phyloP scores from a whole-genome alignment of 2,113 vertebrate genomes.

The Heliornis fulica region DNA sequence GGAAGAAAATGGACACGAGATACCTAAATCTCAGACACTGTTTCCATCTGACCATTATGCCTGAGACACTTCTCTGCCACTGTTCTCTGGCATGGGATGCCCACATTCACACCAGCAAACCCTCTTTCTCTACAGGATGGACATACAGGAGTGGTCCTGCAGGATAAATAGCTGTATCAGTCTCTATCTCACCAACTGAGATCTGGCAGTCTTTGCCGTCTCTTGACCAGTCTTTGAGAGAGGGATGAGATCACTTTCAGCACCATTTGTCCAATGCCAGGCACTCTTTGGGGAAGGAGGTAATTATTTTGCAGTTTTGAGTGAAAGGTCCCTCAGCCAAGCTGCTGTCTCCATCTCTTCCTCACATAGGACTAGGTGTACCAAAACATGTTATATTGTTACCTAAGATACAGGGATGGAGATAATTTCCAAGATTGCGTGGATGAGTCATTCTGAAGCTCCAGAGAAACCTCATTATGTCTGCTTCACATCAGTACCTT shows the following conservation, averaged over 20 bases:
- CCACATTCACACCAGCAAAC: not conserved
- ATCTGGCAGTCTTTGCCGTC: not conserved
- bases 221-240: not conserved
- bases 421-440: not conserved
- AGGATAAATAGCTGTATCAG: not conserved
- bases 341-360: not conserved
- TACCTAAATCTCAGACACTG: not conserved
- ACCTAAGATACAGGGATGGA: not conserved
- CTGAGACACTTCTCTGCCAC: not conserved
- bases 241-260: not conserved
- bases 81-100: not conserved
- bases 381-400: not conserved
- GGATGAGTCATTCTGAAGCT: not conserved
- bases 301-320: not conserved
- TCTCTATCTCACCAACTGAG: not conserved
- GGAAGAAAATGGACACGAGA: not conserved
- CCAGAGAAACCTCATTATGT: not conserved
- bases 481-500: not conserved
- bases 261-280: not conserved
- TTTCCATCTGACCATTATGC: not conserved
- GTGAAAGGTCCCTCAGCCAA: not conserved
- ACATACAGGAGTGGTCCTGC: rapidly evolving
- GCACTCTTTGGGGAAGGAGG: not conserved
- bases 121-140: not conserved
- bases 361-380: not conserved